Conservation (phyloP, 1,140 invertebrate species). For the Formica exsecta region DNA sequence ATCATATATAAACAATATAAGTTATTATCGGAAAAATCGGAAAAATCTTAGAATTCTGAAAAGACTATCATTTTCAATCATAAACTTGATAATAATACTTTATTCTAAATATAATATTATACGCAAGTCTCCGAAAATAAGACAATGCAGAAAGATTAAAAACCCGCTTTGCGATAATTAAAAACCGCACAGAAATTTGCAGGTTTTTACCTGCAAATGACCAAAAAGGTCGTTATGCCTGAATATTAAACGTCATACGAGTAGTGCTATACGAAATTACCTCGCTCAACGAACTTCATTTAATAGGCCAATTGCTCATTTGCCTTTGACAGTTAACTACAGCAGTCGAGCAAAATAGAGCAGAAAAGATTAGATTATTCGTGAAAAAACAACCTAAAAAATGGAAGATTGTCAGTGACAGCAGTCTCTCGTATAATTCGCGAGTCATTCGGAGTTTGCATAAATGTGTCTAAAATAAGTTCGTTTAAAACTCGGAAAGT, state of each 20-base stretch:
- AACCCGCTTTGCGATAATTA: background rate
- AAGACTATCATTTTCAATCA: background rate
- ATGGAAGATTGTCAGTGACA: slow-evolving; percentile 41
- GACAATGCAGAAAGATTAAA: background rate
- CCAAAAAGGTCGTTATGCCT: background rate
- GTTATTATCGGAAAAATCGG: background rate
- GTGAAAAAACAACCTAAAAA: slow-evolving; percentile 42
- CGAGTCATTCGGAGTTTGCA: slow-evolving; percentile 39
- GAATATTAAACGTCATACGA: slow-evolving; percentile 27
- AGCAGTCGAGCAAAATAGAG: slow-evolving; percentile 24
- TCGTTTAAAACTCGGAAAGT: background rate
- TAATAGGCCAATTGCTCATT: slow-evolving; percentile 37
- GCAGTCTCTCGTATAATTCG: slow-evolving; percentile 38
- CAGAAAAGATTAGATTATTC: slow-evolving; percentile 47
- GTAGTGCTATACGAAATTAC: slow-evolving; percentile 18
- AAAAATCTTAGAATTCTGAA: background rate
- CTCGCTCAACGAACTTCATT: slow-evolving; percentile 16
- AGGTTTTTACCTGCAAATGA: background rate
- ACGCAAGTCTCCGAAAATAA: background rate
- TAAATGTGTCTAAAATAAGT: slow-evolving; percentile 46
- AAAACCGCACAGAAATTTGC: background rate
- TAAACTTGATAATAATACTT: background rate
- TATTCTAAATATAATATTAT: background rate
- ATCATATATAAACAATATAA: background rate
- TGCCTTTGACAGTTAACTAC: slow-evolving; percentile 16